Conservation (phyloP, 2,113 vertebrate genomes). For the Rallus limicola region DNA sequence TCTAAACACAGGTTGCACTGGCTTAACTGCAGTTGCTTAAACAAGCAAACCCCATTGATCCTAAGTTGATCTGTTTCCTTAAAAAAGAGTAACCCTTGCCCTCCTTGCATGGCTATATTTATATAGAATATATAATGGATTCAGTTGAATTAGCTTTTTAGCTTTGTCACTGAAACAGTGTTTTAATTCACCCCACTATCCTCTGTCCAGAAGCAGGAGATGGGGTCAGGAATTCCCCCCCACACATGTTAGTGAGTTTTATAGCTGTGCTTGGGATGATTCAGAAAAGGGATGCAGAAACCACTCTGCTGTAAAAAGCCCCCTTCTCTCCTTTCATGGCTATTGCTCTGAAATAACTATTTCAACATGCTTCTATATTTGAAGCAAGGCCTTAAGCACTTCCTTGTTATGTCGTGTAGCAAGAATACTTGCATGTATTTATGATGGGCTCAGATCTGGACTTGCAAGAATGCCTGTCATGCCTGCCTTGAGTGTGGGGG, state of each 20-base stretch:
- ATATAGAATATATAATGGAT: not conserved
- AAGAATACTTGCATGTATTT: not conserved
- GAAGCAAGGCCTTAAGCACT: not conserved
- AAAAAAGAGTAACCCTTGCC: not conserved
- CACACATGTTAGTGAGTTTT: not conserved
- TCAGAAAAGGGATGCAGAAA: not conserved
- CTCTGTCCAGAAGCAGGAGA: not conserved
- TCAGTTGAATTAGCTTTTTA: not conserved
- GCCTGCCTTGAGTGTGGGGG: not conserved
- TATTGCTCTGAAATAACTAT: not conserved
- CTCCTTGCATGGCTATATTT: not conserved
- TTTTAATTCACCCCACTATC: not conserved
- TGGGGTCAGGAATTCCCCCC: not conserved
- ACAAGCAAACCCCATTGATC: slow-evolving; percentile 4
- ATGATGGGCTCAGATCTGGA: not conserved
- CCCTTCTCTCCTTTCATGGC: fast-evolving
- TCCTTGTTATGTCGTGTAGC: not conserved
- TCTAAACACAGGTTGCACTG: not conserved
- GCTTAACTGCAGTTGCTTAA: slow-evolving; percentile 24
- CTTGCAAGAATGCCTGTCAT: not conserved
- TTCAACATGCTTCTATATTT: not conserved
- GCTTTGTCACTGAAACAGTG: not conserved
- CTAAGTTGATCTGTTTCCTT: not conserved
- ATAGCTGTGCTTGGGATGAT: not conserved
- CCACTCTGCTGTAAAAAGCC: not conserved